Percentiles rank a stretch among this genome's conserved stretches.
Conservation (phyloP, 2,797 vertebrate genomes). For the Scarus forsteni region DNA sequence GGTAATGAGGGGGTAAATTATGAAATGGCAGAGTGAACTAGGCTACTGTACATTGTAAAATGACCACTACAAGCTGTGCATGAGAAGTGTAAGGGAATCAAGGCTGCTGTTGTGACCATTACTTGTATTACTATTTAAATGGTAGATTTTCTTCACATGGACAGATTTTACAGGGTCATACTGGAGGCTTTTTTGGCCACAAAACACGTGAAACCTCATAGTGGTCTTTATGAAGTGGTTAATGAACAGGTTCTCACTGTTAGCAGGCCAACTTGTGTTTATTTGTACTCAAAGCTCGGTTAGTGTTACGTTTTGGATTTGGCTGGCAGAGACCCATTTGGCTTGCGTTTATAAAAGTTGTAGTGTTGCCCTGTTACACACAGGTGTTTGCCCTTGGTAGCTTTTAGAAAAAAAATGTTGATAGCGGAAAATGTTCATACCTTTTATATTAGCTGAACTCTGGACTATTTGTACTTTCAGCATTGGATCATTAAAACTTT, state of each 20-base stretch:
- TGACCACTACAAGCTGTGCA: background rate
- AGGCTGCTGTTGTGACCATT: background rate
- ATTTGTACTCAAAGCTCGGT: slow-evolving; percentile 38
- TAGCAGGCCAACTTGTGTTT: slow-evolving; percentile 31
- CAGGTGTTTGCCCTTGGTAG: slow-evolving; percentile 74
- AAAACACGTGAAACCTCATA: slow-evolving; percentile 7
- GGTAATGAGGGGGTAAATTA: too few relatives aligned
- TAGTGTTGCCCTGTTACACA: slow-evolving; percentile 45
- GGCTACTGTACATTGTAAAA: too few relatives aligned
- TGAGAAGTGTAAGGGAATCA: background rate
- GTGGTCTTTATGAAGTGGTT: slow-evolving; percentile 43
- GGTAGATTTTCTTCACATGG: slow-evolving; percentile 8
- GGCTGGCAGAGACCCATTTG: slow-evolving; percentile 37
- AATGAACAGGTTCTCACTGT: slow-evolving; percentile 49
- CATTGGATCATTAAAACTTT: slow-evolving; percentile 37
- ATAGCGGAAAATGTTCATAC: slow-evolving; percentile 59
- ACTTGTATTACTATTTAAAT: background rate
- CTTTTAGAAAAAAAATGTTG: slow-evolving; percentile 60
- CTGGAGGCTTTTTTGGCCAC: slow-evolving; percentile 4
- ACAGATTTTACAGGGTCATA: background rate
- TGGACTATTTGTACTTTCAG: slow-evolving; percentile 37
- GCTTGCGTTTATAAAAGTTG: slow-evolving; percentile 47
- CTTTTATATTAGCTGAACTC: slow-evolving; percentile 53
- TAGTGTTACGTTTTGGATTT: slow-evolving; percentile 31
- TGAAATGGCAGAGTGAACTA: too few relatives aligned